phyloP scores from a whole-genome alignment of 2,113 vertebrate species.

The Ursus arctos region DNA sequence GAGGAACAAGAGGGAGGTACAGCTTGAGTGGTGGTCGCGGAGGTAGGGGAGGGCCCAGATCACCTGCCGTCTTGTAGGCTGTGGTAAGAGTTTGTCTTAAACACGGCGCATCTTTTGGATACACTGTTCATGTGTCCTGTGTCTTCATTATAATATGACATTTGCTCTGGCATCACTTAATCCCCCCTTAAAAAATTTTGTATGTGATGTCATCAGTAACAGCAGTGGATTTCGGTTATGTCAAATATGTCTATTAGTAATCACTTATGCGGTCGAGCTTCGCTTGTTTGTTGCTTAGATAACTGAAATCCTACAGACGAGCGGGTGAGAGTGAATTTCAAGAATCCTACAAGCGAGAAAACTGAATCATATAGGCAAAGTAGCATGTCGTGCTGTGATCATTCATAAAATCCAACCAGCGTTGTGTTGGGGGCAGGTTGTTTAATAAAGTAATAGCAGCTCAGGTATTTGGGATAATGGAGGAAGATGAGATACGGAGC shows the following conservation, averaged over 20 bases:
- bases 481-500: neutral
- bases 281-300: neutral
- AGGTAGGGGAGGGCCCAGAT: no score
- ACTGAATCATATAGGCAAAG: no score
- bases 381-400: neutral
- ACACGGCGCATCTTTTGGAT: neutral
- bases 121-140: no score
- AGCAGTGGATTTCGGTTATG: fast-evolving
- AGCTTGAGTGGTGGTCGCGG: neutral
- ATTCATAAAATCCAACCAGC: neutral
- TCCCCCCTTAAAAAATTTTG: neutral
- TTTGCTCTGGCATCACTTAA: neutral
- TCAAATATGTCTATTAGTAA: neutral
- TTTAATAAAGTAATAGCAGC: neutral
- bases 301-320: no score
- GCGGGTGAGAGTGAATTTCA: neutral
- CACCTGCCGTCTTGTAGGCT: neutral
- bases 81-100: neutral
- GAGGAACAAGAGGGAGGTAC: neutral
- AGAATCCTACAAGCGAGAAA: neutral
- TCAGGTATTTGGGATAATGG: neutral
- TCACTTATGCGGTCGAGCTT: fast-evolving
- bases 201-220: neutral
- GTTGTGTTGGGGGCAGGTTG: fast-evolving
- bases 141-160: neutral